Evolutionary conservation across 1,140 invertebrate species (phyloP).

Genomic region (Anadara kagoshimensis): DNA sequence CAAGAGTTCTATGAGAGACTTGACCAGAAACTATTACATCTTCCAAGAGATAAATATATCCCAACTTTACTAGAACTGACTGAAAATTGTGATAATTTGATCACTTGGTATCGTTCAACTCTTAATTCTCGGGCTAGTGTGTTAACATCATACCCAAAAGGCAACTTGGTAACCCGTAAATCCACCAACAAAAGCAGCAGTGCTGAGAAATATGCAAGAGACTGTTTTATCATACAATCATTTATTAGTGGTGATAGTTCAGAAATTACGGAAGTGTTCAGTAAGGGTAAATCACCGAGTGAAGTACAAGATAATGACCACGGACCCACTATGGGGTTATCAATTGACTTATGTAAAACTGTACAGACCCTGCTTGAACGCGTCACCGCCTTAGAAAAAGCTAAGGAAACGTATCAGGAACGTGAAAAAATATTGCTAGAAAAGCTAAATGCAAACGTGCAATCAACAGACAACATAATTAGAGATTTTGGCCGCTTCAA

Average conservation of each 20-base stretch:
- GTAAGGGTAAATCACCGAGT: background rate
- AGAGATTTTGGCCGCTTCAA: too few relatives aligned
- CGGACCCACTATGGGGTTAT: too few relatives aligned
- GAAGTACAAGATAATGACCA: too few relatives aligned
- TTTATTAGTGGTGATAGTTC: conserved; percentile 15
- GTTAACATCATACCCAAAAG: background rate
- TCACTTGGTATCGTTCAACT: conserved; percentile 2
- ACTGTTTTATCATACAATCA: conserved; percentile 11
- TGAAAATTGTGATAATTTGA: background rate
- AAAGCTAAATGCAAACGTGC: too few relatives aligned
- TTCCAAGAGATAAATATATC: conserved; percentile 18
- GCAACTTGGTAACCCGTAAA: conserved; percentile 2
- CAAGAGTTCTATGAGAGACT: conserved; percentile 4
- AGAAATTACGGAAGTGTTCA: conserved; percentile 10
- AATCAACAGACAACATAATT: too few relatives aligned
- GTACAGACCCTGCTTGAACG: too few relatives aligned
- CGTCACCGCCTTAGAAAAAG: too few relatives aligned
- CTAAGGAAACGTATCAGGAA: too few relatives aligned
- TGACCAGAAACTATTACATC: background rate
- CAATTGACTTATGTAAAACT: too few relatives aligned
- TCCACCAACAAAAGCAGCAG: background rate
- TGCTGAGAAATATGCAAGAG: conserved; percentile 1
- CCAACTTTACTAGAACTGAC: conserved; percentile 4
- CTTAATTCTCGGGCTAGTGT: background rate
- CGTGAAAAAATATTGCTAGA: too few relatives aligned